These are phyloP conservation scores for Propithecus coquereli DNA, from an alignment of 2,113 vertebrate species.

Conservation along the genomic window DNA sequence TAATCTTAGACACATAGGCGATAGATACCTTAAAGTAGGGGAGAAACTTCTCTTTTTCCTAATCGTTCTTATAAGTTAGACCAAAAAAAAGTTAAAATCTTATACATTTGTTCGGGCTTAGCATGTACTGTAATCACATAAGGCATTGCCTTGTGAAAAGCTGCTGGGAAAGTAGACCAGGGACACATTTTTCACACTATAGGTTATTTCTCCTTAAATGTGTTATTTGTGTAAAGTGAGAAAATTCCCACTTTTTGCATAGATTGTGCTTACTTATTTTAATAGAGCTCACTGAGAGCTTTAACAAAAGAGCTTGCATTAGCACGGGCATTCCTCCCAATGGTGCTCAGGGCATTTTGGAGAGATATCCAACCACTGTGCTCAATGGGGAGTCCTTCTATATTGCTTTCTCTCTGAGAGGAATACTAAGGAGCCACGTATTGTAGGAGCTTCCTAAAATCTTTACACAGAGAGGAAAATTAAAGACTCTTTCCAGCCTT, in stretches of 20 bases:
- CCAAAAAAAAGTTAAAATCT: neutral
- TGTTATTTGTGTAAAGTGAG: neutral
- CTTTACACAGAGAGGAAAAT: neutral
- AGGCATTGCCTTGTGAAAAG: neutral
- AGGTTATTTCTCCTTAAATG: neutral
- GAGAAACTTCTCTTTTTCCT: neutral
- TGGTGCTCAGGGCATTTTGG: constrained; percentile 24
- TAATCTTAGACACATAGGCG: neutral
- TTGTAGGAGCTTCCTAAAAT: neutral
- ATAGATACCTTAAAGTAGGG: neutral
- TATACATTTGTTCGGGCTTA: neutral
- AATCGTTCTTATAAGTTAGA: neutral
- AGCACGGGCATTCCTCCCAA: neutral
- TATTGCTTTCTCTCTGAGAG: neutral
- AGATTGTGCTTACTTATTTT: neutral
- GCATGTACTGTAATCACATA: neutral
- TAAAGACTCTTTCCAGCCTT: neutral
- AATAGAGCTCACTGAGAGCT: neutral
- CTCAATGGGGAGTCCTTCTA: neutral
- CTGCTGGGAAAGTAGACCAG: neutral
- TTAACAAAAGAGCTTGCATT: neutral
- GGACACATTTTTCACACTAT: neutral
- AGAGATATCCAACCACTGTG: neutral
- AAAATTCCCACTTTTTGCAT: neutral
- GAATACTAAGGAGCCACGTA: neutral